Evolutionary conservation across 2,113 vertebrate genomes (phyloP), one percentile per base, ranked within the genome.

Genomic region (Austrofundulus limnaeus): DNA sequence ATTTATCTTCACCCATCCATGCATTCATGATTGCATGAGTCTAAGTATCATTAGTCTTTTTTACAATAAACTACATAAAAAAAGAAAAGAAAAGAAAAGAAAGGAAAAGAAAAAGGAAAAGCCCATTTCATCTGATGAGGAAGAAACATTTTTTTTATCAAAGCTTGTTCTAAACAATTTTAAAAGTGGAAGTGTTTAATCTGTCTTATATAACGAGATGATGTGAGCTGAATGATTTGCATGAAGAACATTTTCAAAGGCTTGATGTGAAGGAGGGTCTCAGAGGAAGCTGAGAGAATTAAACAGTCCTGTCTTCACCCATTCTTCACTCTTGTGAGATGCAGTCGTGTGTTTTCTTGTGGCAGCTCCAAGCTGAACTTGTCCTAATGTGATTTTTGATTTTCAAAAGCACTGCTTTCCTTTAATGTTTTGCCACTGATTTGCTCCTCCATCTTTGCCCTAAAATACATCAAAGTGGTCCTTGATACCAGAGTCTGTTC

Each of bases 381-480:
- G 50, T 61, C 62, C 41, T 66, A 41, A 49, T 61, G 31, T 64
- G 77, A 73, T 75, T 72, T 83, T 77, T 78, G 37, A 71, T 78
- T 66, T 43, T 50, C 23, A 66, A 48, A 37, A 57, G 50, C 31
- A 34, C 31, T 10, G 8, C 10, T 34, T 34, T 34, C 31, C 31
- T 10, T 34, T 34, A 2, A 34, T 42, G 21, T 49, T 54, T n/a
- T 19, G 14, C 52, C 38, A 42, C 66, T 49, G 63, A 85, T 75
- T 63, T 50, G 23, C 20, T 25, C 41, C 45, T 66, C 56, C 57
- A 55, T 81, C 60, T 42, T 42, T 21, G 24, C 9, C 2, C 47
- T 28, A 13, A 59, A 55, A 39, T 50, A 47, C 42, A 56, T 72
- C 63, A 53, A 25, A 62, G 20, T 6, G 31, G 31, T 34, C 49